Evolutionary conservation across 2,797 vertebrate genomes (phyloP), one percentile per base, ranked within the genome.

Genomic region (Lepus townsendii): DNA sequence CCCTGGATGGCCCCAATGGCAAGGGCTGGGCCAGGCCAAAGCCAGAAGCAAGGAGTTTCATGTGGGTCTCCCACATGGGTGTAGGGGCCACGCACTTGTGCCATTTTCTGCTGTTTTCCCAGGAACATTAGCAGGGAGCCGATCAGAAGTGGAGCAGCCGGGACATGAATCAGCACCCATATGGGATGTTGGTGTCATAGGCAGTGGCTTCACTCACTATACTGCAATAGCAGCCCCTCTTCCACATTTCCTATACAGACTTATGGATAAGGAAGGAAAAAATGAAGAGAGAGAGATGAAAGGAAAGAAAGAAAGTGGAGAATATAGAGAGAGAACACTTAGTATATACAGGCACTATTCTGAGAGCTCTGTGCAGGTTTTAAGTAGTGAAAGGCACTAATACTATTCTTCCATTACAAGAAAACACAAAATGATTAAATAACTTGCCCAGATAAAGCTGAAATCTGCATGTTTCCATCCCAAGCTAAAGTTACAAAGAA

Each of bases 401-500:
- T 76, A 14, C 47, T 42, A 50, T 73, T 60, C 7, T 71, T n/a
- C 47, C 30, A 65, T 65, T 76, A 87, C 38, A 85, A 83, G 72
- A 75, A 52, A 63, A 95, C 85, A 63, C 26, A 63, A 83, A 85
- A 80, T n/a, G 19, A 76, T 30, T 57, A 52, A 69, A 52, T 57
- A 71, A 66, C 10, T 78, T 69, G 65, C 47, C 62, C 60, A 78
- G 27, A n/a, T 85, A 75, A 60, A 93, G 38, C 54, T 65, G 85
- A 93, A 88, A 54, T 16, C 68, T 54, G 52, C 26, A 13, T 32
- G 10, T 73, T 92, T 88, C 57, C 50, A 38, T 65, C 71, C 17
- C 66, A 88, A 20, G 75, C 78, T 11, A 90, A 86, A 92, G 14
- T 68, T 22, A 83, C 71, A 80, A 95, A 86, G 24, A 63, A 63